Evolutionary conservation across 2,888 invertebrate genomes (phyloP).

Genomic region (Drosophila tanythrix): DNA sequence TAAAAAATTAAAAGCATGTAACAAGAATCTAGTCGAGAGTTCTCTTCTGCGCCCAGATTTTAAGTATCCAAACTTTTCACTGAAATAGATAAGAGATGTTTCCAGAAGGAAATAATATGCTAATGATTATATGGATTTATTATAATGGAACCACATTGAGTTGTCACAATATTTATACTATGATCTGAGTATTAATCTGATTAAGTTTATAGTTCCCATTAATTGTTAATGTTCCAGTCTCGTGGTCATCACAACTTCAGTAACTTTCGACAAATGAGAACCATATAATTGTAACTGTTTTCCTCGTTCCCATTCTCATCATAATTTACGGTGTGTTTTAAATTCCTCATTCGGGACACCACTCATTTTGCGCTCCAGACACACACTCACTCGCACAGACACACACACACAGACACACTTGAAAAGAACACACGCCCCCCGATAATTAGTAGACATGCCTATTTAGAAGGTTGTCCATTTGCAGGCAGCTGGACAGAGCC

Average conservation of each 20-base stretch:
- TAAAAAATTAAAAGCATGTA: background rate
- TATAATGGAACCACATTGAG: background rate
- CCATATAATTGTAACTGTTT: background rate
- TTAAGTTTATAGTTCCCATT: background rate
- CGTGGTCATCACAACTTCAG: background rate
- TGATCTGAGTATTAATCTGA: background rate
- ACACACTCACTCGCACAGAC: slow-evolving; percentile 15
- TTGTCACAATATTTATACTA: background rate
- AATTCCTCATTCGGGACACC: slow-evolving; percentile 9
- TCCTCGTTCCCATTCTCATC: background rate
- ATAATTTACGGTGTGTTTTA: slow-evolving; percentile 26
- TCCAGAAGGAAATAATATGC: background rate
- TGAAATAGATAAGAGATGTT: background rate
- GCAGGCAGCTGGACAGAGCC: slow-evolving; percentile 6
- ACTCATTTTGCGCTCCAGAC: slow-evolving; percentile 34
- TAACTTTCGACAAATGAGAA: background rate
- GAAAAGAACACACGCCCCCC: slow-evolving; percentile 56
- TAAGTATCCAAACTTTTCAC: background rate
- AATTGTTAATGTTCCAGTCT: background rate
- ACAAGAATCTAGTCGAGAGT: background rate
- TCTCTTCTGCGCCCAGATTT: background rate
- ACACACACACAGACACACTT: slow-evolving; percentile 34
- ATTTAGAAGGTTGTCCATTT: slow-evolving; percentile 64
- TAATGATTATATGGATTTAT: background rate
- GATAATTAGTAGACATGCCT: slow-evolving; percentile 70